Base-by-base conservation (phyloP, 2,888 invertebrate genomes). In the Platynereis dumerilii region DNA sequence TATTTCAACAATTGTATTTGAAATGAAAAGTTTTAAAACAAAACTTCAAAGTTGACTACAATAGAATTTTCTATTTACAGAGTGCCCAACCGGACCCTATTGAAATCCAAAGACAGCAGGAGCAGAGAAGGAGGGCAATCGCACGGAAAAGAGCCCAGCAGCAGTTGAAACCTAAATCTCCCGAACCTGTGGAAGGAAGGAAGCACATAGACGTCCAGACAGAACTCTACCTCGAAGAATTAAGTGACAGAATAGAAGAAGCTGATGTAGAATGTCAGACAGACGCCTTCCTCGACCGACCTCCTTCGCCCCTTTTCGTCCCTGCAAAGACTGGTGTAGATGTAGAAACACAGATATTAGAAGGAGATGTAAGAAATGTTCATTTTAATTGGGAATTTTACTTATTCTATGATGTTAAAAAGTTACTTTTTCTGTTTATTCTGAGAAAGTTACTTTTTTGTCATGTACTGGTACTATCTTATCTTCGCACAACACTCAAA, bases 161-260 rank as follows among this genome's bases (percentile, higher is more conserved):
- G 73, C 89, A 84, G 68, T 80, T 88, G 42, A 85, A 88, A 34
- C 87, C 89, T 61, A 88, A 88, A 67, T 90, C 91, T 20, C 92
- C 92, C 67, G 92, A 92, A 48, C 90, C 92, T 17, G 91, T 93
- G 45, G 88, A 90, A 61, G 94, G 94, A 27, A 88, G 95, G 69
- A 89, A 90, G 60, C 94, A 94, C 86, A 92, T 91, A 76, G 90
- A 90, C 69, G 89, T 95, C 54, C 96, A 96, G 87, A 96, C 96
- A 0, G 62, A 62, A 48, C 34, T 62, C 76, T 94, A 91, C 81
- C 88, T 96, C 64, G 94, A 95, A 84, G 94, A 96, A 87, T 88
- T 92, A 54, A 77, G 80, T 73, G 84, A 84, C 67, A 74, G 83
- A 39, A 81, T 84, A 15, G 84, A 85, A 72, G 92, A 92, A 80